phyloP scores from a whole-genome alignment of 2,797 vertebrate species.

The Rhynchotus rufescens region DNA sequence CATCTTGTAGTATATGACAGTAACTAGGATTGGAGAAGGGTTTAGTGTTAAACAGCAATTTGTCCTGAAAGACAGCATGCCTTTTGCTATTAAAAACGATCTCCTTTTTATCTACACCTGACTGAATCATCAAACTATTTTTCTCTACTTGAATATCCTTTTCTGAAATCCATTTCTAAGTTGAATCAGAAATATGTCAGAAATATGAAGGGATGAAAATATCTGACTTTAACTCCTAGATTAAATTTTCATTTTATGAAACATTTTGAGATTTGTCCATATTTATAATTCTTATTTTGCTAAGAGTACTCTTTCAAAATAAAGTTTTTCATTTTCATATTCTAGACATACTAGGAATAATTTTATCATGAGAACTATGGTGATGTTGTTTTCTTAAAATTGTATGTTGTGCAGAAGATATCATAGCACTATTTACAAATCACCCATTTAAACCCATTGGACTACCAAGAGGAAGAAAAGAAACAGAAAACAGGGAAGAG shows the following conservation, averaged over 20 bases:
- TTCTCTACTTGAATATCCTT: constrained; percentile 1
- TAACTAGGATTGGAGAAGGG: background rate
- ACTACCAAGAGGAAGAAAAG: background rate
- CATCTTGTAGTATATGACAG: background rate
- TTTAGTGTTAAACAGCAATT: background rate
- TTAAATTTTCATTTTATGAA: background rate
- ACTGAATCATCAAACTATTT: background rate
- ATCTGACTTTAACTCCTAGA: background rate
- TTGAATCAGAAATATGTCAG: background rate
- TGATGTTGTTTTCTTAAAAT: background rate
- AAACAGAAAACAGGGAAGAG: no score
- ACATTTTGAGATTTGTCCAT: background rate
- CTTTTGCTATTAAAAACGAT: constrained; percentile 4
- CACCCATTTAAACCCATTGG: background rate
- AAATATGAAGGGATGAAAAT: background rate
- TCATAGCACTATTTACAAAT: background rate
- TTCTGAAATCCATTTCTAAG: background rate
- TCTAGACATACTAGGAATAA: background rate
- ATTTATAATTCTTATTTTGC: background rate
- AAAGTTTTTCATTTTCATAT: background rate
- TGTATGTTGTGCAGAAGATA: background rate
- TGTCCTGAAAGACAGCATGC: background rate
- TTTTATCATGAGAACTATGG: background rate
- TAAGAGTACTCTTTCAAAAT: background rate
- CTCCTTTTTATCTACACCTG: background rate